Evolutionary conservation across 2,888 invertebrate genomes (phyloP).

Genomic region (Drosophila nigritarsus): DNA sequence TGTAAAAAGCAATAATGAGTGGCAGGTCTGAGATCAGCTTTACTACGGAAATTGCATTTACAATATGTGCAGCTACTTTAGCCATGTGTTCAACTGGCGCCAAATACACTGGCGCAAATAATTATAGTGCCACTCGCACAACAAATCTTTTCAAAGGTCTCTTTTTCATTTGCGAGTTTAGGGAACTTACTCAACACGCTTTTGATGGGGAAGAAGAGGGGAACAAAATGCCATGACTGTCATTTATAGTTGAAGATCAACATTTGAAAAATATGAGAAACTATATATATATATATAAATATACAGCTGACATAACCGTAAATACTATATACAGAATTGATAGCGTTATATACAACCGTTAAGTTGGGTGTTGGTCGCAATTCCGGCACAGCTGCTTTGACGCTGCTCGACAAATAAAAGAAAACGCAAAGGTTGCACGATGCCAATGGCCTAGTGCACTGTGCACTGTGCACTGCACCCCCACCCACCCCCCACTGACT

Average conservation of each 20-base stretch:
- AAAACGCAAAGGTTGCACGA: slow-evolving; percentile 66
- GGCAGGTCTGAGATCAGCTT: slow-evolving; percentile 19
- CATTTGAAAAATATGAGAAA: too few species aligned
- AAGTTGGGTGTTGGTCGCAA: slow-evolving; percentile 45
- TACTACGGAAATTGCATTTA: slow-evolving; percentile 61
- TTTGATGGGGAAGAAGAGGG: neutral
- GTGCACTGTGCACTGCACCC: too few species aligned
- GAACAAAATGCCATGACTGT: too few species aligned
- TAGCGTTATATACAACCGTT: slow-evolving; percentile 1
- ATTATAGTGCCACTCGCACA: neutral
- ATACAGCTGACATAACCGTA: slow-evolving; percentile 49
- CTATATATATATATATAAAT: neutral
- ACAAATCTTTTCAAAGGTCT: neutral
- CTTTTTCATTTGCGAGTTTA: neutral
- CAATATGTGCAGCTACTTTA: slow-evolving; percentile 52
- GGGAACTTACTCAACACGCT: neutral
- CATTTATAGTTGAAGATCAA: too few species aligned
- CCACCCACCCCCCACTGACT: neutral
- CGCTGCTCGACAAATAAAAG: slow-evolving; percentile 49
- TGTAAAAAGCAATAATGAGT: slow-evolving; percentile 34
- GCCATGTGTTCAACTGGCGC: slow-evolving; percentile 28
- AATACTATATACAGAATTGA: slow-evolving; percentile 6
- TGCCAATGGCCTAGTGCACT: slow-evolving; percentile 80
- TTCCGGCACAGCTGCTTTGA: slow-evolving; percentile 57
- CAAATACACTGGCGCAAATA: slow-evolving; percentile 12